Conservation (phyloP, 2,113 vertebrate species). For the Xerus inauris region DNA sequence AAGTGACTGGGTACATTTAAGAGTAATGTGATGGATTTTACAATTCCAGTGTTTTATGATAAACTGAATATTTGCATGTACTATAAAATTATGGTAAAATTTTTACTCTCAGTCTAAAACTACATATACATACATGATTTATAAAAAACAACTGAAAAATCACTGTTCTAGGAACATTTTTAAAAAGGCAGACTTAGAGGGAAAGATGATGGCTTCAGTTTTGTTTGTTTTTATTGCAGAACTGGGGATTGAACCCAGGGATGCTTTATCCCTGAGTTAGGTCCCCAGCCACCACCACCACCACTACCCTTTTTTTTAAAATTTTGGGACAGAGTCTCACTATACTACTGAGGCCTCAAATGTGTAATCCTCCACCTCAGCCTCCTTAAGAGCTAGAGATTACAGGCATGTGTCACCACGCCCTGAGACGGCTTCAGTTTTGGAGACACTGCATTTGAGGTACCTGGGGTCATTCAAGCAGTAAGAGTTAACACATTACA, state of each 20-base stretch:
- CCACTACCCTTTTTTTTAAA: too few species aligned
- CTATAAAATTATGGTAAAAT: not conserved
- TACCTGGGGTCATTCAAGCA: too few species aligned
- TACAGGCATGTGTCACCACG: too few species aligned
- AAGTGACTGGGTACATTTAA: not conserved
- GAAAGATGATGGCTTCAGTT: not conserved
- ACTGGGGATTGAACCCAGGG: too few species aligned
- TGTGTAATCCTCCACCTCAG: too few species aligned
- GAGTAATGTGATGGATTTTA: not conserved
- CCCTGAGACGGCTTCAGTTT: not conserved
- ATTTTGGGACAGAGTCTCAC: too few species aligned
- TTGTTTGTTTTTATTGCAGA: too few species aligned
- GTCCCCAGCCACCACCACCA: too few species aligned
- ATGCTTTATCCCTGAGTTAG: too few species aligned
- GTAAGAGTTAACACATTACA: not conserved
- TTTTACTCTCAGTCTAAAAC: slow-evolving; percentile 23
- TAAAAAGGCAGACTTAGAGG: too few species aligned
- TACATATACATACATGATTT: not conserved
- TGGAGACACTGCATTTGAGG: not conserved
- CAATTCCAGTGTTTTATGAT: not conserved
- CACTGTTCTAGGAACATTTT: not conserved
- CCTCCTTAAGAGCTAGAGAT: too few species aligned
- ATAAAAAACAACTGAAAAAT: not conserved
- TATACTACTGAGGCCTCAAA: too few species aligned
- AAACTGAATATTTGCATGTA: not conserved